Conservation (phyloP, 2,797 vertebrate genomes). For the Microctenopoma steveboyesi region DNA sequence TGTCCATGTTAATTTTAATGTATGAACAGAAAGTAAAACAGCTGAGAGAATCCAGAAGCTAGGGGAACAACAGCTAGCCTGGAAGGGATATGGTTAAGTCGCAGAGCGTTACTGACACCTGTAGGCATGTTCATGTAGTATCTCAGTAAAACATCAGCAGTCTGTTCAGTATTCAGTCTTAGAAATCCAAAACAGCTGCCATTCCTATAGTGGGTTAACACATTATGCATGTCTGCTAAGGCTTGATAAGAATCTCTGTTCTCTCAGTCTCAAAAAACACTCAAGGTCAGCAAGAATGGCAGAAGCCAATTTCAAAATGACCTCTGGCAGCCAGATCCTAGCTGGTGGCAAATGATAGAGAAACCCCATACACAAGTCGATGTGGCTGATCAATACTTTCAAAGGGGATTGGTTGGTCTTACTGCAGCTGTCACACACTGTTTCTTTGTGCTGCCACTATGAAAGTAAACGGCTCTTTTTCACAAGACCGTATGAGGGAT, state of each 20-base stretch:
- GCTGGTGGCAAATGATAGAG: conserved; percentile 44
- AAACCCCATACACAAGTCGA: conserved; percentile 33
- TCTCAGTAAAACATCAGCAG: background rate
- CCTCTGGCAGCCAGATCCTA: conserved; percentile 44
- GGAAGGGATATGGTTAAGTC: background rate
- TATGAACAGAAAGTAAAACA: too few species aligned
- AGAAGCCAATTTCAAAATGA: conserved; percentile 54
- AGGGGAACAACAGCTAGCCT: background rate
- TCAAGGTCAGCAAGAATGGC: conserved; percentile 56
- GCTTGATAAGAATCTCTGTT: conserved; percentile 54
- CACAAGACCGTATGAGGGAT: conserved; percentile 1
- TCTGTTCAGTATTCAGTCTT: conserved; percentile 21
- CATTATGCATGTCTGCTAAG: conserved; percentile 40
- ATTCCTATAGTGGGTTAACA: conserved; percentile 40
- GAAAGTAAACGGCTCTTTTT: conserved; percentile 18
- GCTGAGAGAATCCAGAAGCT: too few species aligned
- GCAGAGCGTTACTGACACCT: conserved; percentile 3
- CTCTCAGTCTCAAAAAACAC: conserved; percentile 42
- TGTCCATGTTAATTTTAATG: too few species aligned
- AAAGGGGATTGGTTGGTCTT: conserved; percentile 18
- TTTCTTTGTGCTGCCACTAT: conserved; percentile 25
- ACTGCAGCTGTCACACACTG: conserved; percentile 34
- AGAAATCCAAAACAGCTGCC: conserved; percentile 34
- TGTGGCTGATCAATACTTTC: conserved; percentile 54
- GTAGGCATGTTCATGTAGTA: conserved; percentile 4